Base-by-base conservation (phyloP, 2,888 invertebrate genomes). In the Andricus curvator region DNA sequence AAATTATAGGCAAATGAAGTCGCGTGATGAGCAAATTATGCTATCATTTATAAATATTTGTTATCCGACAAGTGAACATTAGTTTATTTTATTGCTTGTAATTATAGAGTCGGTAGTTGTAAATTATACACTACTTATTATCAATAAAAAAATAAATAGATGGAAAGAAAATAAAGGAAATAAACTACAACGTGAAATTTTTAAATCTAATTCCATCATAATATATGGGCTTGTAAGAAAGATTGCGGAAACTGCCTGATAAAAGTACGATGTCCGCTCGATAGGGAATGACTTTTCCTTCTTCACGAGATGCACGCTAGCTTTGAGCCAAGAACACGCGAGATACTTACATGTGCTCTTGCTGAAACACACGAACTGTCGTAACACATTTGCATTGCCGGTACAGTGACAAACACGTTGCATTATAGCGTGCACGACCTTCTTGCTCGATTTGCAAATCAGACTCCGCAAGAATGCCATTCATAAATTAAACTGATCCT, bases 381-480 rank as follows among this genome's bases (percentile, higher is more conserved):
- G 83, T 82, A 85, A 83, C 81, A 85, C 83, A 87, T 88, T 88
- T 87, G 86, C 87, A 88, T 88, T 83, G 80, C 51, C 78, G 79
- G 79, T 79, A 80, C 82, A 84, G 83, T 82, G 83, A 78, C 78
- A 84, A 85, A 84, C 83, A 82, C 82, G 85, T 84, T 86, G 85
- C 86, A 86, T 60, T 86, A 86, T 86, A 83, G 84, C 83, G 81
- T 81, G 84, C 85, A 86, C 86, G 84, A 87, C 84, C 85, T 83
- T 80, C 83, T 83, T 84, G 85, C 82, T 80, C 85, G 87, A 88
- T 86, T 85, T 83, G 83, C 85, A 80, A 87, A 87, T 86, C 85
- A 87, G 86, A 88, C 88, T 88, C 83, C 83, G 85, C 83, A 83
- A 85, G 85, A 87, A 87, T 86, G 85, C 84, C 84, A 85, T 87